These are phyloP conservation scores for Apamea sordens DNA, from an alignment of 2,888 invertebrate genomes.

Conservation along the genomic window DNA sequence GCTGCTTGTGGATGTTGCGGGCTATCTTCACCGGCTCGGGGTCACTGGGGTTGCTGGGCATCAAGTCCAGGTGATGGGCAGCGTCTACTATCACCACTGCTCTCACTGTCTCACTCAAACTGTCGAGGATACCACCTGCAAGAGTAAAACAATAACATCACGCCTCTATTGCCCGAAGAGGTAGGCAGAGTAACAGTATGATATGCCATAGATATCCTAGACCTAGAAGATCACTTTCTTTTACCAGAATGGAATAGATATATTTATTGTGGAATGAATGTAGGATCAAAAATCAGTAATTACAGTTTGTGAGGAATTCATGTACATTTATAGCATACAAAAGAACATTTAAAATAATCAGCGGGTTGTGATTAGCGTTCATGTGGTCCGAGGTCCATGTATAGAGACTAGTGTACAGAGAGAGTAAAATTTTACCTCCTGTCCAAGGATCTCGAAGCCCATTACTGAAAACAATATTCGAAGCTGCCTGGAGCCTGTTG, in stretches of 20 bases:
- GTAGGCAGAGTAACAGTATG: background rate
- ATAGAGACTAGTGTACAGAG: too few relatives aligned
- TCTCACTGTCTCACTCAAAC: slow-evolving; percentile 91
- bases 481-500: slow-evolving; percentile 91
- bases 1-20: slow-evolving; percentile 91
- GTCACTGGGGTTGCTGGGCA: slow-evolving; percentile 91
- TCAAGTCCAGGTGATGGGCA: slow-evolving; percentile 96
- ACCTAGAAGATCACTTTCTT: background rate
- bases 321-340: background rate
- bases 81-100: slow-evolving; percentile 94
- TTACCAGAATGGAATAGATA: background rate
- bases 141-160: slow-evolving; percentile 5
- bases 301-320: background rate
- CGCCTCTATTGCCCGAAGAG: background rate
- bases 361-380: background rate
- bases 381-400: background rate
- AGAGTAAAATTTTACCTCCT: slow-evolving; percentile 88
- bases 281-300: background rate
- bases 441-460: slow-evolving; percentile 97
- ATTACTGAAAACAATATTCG: slow-evolving; percentile 95
- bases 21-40: slow-evolving; percentile 92
- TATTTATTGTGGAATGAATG: background rate
- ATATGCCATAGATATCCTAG: background rate
- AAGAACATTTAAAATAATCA: background rate
- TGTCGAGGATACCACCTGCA: slow-evolving; percentile 92